A percentile compares a stretch with the other conserved stretches of the same genome.
phyloP scores from a whole-genome alignment of 2,113 vertebrate species.

The Odocoileus virginianus region DNA sequence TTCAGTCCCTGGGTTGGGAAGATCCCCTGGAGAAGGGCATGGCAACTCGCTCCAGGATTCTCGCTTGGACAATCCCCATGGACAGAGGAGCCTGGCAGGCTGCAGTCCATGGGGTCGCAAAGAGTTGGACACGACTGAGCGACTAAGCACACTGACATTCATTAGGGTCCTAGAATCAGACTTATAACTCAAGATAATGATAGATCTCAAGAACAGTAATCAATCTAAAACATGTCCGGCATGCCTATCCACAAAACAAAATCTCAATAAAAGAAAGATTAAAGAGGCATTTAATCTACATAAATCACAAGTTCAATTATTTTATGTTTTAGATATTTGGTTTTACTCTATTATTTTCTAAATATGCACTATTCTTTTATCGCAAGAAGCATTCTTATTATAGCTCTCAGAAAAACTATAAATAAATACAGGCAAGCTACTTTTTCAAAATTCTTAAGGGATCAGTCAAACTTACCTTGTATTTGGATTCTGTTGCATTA shows the following conservation, averaged over 20 bases:
- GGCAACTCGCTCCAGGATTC: neutral
- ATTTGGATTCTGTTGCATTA: conserved; percentile 4
- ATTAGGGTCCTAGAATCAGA: neutral
- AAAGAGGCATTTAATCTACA: neutral
- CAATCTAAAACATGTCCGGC: neutral
- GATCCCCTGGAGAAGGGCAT: neutral
- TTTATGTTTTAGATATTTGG: neutral
- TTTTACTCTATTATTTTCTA: neutral
- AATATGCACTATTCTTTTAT: neutral
- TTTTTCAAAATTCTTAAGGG: neutral
- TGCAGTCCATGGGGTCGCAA: neutral
- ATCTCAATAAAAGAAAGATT: neutral
- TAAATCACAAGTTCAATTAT: neutral
- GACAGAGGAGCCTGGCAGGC: neutral
- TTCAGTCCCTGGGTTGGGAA: neutral
- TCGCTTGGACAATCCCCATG: neutral
- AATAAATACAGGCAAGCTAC: neutral
- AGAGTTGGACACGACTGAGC: neutral
- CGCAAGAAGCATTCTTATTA: neutral
- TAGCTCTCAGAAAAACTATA: neutral
- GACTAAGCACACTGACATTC: neutral
- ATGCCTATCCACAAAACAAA: neutral
- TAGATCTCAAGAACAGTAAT: neutral
- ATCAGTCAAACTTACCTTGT: neutral
- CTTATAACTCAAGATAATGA: neutral